Evolutionary conservation across 2,888 invertebrate genomes (phyloP), one percentile per base, ranked within the genome.

Genomic region (Luperina nickerlii): DNA sequence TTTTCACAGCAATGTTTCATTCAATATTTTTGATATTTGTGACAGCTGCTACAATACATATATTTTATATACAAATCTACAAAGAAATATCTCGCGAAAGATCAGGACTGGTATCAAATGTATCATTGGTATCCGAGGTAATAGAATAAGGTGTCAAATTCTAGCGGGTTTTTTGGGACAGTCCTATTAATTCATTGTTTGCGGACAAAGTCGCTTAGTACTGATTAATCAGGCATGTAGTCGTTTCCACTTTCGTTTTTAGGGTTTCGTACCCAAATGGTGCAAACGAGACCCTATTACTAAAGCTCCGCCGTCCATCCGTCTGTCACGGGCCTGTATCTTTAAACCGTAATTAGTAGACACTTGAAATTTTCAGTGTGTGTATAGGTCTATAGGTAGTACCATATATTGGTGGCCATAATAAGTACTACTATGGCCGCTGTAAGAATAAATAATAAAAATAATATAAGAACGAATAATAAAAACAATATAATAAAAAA

Each of bases 11-110:
- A 42, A 57, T 54, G 60, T 48, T 48, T 48, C 13, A 24, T 74
- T 74, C 27, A 42, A 71, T 60, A 74, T 57, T 68, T 57, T 71
- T 24, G 51, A 70, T 57, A 82, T 60, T 65, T 54, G 24, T 78
- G 84, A 74, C 70, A 38, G 67, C 51, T 71, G 60, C 18, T 62
- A 71, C 70, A 71, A 78, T 65, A 70, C 69, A 67, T 62, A 83
- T 78, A 84, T 87, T 78, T 83, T 74, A 71, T 83, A 74, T 74
- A 78, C 42, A 62, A 84, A 74, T 78, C 67, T 67, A 67, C 54
- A 70, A 77, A 76, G 68, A 42, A 68, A 87, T 87, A 84, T 74
- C 48, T 83, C 20, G 51, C 27, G 54, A 74, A 54, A 38, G 18
- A 84, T 87, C 70, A 38, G 51, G 66, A 84, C 63, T 42, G 78